Conservation (phyloP, 2,888 invertebrate species). For the Podabrus alpinus region DNA sequence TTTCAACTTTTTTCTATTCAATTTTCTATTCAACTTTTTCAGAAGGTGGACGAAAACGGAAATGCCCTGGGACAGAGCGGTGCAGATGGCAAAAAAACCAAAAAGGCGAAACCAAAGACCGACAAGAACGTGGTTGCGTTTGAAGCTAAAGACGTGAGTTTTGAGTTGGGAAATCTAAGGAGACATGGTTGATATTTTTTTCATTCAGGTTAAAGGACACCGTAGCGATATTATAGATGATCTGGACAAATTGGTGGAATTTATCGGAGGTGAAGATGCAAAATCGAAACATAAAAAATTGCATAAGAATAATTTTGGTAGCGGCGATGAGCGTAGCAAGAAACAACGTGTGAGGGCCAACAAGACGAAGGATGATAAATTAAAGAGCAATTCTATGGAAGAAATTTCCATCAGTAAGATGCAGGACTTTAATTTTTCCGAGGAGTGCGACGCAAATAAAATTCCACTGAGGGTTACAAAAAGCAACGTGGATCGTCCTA, state of each 20-base stretch:
- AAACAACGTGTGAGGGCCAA: constrained; percentile 38
- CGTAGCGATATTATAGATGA: constrained; percentile 71
- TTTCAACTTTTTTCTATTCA: not conserved
- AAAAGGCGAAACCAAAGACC: constrained; percentile 64
- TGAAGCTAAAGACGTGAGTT: constrained; percentile 55
- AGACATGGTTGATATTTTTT: not conserved
- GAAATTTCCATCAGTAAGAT: constrained; percentile 78
- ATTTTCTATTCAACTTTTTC: constrained; percentile 45
- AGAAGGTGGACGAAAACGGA: constrained; percentile 81
- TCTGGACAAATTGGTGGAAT: constrained; percentile 76
- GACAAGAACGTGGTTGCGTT: constrained; percentile 55
- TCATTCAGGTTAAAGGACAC: constrained; percentile 71
- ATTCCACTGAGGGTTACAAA: constrained; percentile 44
- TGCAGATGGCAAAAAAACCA: constrained; percentile 57
- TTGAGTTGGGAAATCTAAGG: not conserved
- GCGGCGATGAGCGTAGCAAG: constrained; percentile 53
- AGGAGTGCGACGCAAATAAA: constrained; percentile 37
- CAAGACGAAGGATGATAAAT: constrained; percentile 53
- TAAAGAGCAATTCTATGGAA: constrained; percentile 78
- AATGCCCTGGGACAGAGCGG: constrained; percentile 67
- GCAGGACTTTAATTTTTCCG: constrained; percentile 61
- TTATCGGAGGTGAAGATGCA: constrained; percentile 73
- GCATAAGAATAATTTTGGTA: constrained; percentile 51
- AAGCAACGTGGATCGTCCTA: constrained; percentile 43
- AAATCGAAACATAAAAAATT: constrained; percentile 43